Conservation (phyloP, 2,113 vertebrate genomes). For the Capreolus pygargus region DNA sequence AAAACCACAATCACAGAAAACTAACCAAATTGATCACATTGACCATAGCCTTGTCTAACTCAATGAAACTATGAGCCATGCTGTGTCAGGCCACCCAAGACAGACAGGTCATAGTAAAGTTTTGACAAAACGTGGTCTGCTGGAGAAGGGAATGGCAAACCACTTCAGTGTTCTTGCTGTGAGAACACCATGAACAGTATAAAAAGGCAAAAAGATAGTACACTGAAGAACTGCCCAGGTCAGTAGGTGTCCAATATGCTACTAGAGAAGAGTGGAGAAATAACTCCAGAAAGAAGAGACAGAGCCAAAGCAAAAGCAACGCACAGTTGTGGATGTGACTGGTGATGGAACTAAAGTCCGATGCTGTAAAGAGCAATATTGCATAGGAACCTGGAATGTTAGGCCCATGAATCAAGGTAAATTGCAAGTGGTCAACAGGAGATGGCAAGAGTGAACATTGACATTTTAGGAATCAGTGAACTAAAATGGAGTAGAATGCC, state of each 20-base stretch:
- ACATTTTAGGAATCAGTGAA: background rate
- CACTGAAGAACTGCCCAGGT: background rate
- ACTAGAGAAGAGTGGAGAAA: background rate
- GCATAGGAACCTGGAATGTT: background rate
- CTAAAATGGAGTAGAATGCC: background rate
- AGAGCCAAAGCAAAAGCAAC: background rate
- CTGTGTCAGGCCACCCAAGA: background rate
- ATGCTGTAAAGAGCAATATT: background rate
- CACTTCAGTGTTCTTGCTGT: background rate
- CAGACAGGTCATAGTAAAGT: background rate
- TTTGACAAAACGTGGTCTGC: background rate
- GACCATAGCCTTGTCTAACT: background rate
- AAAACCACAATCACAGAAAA: background rate
- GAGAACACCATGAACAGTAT: background rate
- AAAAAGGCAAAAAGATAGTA: background rate
- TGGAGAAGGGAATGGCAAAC: background rate
- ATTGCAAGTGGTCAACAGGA: background rate
- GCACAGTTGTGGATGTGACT: background rate
- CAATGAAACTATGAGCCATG: background rate
- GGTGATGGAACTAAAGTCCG: accelerated
- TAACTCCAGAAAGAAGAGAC: background rate
- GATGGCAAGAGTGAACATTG: background rate
- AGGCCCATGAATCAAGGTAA: background rate
- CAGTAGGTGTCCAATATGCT: background rate
- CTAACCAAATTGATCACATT: background rate